Conservation (phyloP, 1,140 invertebrate genomes). For the Vollenhovia emeryi region DNA sequence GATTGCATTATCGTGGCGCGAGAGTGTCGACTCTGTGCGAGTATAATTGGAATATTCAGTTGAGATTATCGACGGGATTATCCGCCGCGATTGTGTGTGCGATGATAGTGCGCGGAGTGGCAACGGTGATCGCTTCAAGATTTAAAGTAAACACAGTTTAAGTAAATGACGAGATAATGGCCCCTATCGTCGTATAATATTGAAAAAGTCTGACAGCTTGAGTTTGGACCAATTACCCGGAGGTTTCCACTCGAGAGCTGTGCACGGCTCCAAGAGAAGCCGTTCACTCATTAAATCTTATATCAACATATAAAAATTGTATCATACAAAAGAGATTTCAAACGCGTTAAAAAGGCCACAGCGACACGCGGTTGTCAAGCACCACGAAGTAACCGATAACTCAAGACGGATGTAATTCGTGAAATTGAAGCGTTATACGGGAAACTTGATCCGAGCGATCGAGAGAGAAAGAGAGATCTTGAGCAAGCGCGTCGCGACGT, state of each 20-base stretch:
- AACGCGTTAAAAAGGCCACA: not conserved
- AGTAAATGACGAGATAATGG: not conserved
- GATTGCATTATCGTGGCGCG: conserved; percentile 24
- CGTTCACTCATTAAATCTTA: not conserved
- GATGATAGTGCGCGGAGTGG: not conserved
- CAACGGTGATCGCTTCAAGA: not conserved
- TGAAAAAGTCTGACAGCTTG: not conserved
- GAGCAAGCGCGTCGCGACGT: not conserved
- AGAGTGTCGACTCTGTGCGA: not conserved
- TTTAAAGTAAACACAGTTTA: not conserved
- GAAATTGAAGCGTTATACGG: conserved; percentile 29
- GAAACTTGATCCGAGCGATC: conserved; percentile 4
- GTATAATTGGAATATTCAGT: conserved; percentile 43
- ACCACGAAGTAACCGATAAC: conserved; percentile 32
- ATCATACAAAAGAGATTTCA: not conserved
- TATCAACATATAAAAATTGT: not conserved
- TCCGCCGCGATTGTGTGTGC: not conserved
- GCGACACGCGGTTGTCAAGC: not conserved
- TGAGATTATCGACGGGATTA: conserved; percentile 13
- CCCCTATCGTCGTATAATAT: not conserved
- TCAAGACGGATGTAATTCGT: conserved; percentile 24
- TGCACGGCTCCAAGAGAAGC: not conserved
- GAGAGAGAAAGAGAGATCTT: not conserved
- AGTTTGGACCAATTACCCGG: not conserved
- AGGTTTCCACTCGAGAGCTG: not conserved